Evolutionary conservation across 2,113 vertebrate genomes (phyloP).

Genomic region (Apus apus): DNA sequence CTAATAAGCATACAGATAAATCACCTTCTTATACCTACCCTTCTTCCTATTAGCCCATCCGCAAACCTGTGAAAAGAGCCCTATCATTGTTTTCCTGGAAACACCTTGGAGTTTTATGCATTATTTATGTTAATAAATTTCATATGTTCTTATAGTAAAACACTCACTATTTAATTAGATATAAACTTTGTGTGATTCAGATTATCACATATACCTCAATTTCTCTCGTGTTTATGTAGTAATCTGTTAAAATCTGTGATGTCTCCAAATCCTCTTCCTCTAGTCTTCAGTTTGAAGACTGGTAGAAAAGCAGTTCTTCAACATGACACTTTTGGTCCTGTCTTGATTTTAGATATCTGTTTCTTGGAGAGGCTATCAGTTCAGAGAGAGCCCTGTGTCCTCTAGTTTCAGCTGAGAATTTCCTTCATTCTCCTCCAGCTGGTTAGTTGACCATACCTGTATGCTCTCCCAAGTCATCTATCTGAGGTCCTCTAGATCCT

Average conservation of each 20-base stretch:
- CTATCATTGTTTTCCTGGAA: neutral
- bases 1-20: neutral
- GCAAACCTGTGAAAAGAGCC: neutral
- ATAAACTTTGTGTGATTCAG: neutral
- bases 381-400: neutral
- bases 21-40: neutral
- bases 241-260: neutral
- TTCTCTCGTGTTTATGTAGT: neutral
- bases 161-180: neutral
- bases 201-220: neutral
- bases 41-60: neutral
- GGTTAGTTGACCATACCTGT: neutral
- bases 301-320: neutral
- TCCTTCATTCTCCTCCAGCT: neutral
- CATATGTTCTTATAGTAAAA: neutral
- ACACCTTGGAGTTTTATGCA: rapidly evolving
- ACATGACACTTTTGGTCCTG: neutral
- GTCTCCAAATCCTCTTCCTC: neutral
- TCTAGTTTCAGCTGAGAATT: neutral
- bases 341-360: neutral
- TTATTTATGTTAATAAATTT: neutral
- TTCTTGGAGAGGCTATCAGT: rapidly evolving
- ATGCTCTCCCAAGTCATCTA: neutral
- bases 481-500: neutral
- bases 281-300: neutral